Evolutionary conservation across 2,888 invertebrate genomes (phyloP), one percentile per base, ranked within the genome.

Genomic region (Epicampocera succincta): DNA sequence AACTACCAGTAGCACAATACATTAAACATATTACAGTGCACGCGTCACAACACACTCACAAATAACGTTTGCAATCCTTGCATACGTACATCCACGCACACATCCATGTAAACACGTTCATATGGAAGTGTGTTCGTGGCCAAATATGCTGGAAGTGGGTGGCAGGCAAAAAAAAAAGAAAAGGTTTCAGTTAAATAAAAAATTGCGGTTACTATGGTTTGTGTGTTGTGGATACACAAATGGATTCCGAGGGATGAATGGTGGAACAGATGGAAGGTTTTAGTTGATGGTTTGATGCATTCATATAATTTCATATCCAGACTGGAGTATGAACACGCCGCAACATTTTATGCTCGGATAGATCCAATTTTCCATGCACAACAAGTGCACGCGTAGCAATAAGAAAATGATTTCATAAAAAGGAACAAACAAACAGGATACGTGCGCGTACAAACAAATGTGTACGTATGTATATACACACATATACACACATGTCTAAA

Each of bases 131-230:
- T 46, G 12, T 17, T n/a, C 15, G 46, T 46, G 1, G 6, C 25
- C 29, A 56, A 69, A 61, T 56, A 76, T n/a, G 40, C 52, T 40
- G 46, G 60, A 19, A 52, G 42, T 50, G 60, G 4, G 15, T 17
- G 33, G 33, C 17, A 9, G 17, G 6, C 46, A 46, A 17, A 46
- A 46, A 15, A 15, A 46, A 46, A 15, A 46, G 60, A 69, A 71
- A 74, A 56, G 69, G 58, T 71, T 82, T 44, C 71, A 74, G 58
- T 78, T 82, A 78, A 82, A 82, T 78, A 82, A 75, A 82, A 78
- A 74, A 63, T 78, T 82, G 82, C 61, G 82, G 82, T 82, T 78
- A 48, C 82, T 60, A 82, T 82, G 82, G 82, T 71, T 78, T 74
- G 60, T 74, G 54, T 61, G 65, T 52, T 48, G 65, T 65, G 58